phyloP scores from a whole-genome alignment of 2,797 vertebrate genomes.

The Pantherophis alleghaniensis region DNA sequence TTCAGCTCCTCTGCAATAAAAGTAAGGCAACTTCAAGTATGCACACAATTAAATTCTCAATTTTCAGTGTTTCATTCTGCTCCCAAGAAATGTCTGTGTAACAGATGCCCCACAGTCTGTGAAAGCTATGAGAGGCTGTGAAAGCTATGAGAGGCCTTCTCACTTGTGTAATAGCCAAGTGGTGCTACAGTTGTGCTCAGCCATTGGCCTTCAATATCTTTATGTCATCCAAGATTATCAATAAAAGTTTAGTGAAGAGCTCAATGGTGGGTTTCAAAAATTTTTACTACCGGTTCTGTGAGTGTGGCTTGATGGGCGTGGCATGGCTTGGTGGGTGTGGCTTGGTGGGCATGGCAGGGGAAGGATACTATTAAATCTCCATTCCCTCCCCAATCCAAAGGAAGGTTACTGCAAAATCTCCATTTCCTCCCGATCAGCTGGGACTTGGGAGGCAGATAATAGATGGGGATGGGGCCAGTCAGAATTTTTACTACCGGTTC shows the following conservation, averaged over 20 bases:
- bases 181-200: neutral
- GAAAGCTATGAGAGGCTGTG: conserved; percentile 42
- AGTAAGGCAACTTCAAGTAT: neutral
- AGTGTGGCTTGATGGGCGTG: too few species aligned
- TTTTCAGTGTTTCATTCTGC: neutral
- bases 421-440: too few species aligned
- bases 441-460: too few species aligned
- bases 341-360: too few species aligned
- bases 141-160: neutral
- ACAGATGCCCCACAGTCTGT: conserved; percentile 69
- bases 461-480: too few species aligned
- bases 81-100: conserved; percentile 73
- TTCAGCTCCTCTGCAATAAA: neutral
- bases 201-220: neutral
- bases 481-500: too few species aligned
- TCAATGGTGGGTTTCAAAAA: too few species aligned
- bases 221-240: neutral
- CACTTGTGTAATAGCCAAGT: neutral
- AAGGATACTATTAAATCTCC: too few species aligned
- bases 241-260: neutral
- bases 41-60: neutral
- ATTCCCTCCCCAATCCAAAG: too few species aligned
- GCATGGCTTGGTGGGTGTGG: too few species aligned
- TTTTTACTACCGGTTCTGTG: too few species aligned
- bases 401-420: too few species aligned